A percentile compares a stretch with the other conserved stretches of the same genome.
Conservation (phyloP, 1,140 invertebrate genomes). For the Lepidostoma basale region DNA sequence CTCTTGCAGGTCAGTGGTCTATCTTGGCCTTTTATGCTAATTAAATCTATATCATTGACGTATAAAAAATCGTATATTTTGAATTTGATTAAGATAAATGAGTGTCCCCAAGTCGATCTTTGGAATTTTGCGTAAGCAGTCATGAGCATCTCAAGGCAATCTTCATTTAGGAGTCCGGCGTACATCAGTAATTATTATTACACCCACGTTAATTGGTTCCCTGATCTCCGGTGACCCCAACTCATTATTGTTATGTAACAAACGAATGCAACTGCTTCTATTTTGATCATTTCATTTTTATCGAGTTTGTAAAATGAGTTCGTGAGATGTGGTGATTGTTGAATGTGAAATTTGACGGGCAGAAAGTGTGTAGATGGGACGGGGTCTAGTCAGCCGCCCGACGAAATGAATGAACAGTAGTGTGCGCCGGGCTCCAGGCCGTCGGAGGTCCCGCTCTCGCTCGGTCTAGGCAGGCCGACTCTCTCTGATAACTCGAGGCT, state of each 20-base stretch:
- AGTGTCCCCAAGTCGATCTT: no score
- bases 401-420: conserved; percentile 23
- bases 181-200: neutral
- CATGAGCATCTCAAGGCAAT: no score
- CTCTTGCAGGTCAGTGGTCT: no score
- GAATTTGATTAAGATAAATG: no score
- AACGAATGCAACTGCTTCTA: neutral
- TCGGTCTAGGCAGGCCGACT: neutral
- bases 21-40: no score
- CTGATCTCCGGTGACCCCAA: neutral
- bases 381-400: neutral
- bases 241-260: neutral
- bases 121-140: no score
- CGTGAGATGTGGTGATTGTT: neutral
- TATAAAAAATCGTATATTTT: no score
- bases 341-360: neutral
- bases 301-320: neutral
- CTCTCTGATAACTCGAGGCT: conserved; percentile 17
- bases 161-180: neutral
- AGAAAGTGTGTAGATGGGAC: neutral
- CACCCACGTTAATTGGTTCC: conserved; percentile 1
- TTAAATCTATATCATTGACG: no score
- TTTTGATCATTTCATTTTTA: no score
- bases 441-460: conserved; percentile 3
- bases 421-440: neutral